These are phyloP conservation scores for Apostichopus parvimensis DNA, from an alignment of 35 echinoderm and acorn worm species.

Conservation along the genomic window DNA sequence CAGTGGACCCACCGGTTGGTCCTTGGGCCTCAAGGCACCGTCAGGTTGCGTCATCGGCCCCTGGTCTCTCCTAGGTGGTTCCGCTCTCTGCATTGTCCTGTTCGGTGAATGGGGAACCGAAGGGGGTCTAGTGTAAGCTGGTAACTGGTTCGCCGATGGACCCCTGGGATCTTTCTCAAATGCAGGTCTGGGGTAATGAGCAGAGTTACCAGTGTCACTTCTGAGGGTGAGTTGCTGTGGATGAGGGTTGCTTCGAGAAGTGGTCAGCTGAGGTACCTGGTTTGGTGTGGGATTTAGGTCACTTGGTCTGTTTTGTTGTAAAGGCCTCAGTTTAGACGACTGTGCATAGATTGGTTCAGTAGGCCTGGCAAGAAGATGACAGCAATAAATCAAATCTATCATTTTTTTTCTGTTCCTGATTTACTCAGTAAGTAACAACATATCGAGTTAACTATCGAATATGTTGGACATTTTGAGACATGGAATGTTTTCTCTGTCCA, in stretches of 20 bases:
- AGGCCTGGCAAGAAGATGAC: background rate
- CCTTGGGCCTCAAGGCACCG: slow-evolving; percentile 29
- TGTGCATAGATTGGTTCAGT: slow-evolving; percentile 73
- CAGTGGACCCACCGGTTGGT: slow-evolving; percentile 13
- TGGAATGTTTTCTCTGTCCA: too few species aligned
- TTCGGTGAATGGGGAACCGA: background rate
- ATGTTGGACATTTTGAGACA: too few species aligned
- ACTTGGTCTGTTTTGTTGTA: slow-evolving; percentile 21
- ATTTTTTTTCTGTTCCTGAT: too few species aligned
- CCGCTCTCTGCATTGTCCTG: slow-evolving; percentile 11
- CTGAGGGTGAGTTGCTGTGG: background rate
- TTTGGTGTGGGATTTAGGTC: slow-evolving; percentile 20
- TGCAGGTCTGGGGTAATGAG: slow-evolving; percentile 8
- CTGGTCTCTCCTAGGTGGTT: slow-evolving; percentile 38
- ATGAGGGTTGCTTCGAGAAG: background rate
- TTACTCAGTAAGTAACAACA: too few species aligned
- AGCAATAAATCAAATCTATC: background rate
- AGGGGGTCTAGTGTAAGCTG: slow-evolving; percentile 37
- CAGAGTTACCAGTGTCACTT: background rate
- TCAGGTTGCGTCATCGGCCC: slow-evolving; percentile 7
- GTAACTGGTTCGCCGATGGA: background rate
- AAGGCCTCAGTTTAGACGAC: slow-evolving; percentile 53
- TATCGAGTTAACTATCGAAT: too few species aligned
- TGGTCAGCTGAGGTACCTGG: background rate
- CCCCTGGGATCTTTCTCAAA: slow-evolving; percentile 12